Evolutionary conservation across 1,140 invertebrate species (phyloP).

Genomic region (Neodiprion virginianus): DNA sequence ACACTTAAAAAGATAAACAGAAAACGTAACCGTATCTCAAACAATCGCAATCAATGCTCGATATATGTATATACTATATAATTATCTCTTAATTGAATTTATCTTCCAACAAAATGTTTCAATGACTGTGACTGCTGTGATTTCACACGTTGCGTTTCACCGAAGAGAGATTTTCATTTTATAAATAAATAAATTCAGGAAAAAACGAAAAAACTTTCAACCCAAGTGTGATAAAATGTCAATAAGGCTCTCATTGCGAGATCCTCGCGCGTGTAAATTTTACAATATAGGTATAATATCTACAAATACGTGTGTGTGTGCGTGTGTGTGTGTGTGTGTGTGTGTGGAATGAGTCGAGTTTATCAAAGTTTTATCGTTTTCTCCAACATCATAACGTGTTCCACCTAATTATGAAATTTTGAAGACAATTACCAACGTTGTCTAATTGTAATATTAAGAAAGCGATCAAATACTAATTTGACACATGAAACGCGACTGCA

Average conservation of each 20-base stretch:
- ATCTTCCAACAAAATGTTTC: neutral
- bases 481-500: too few relatives aligned
- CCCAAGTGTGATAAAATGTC: neutral
- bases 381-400: neutral
- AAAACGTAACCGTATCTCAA: conserved; percentile 5
- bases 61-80: neutral
- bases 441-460: too few relatives aligned
- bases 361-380: neutral
- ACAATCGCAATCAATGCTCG: neutral
- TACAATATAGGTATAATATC: neutral
- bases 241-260: neutral
- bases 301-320: neutral
- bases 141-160: neutral
- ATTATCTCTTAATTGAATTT: neutral
- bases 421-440: too few relatives aligned
- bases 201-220: neutral
- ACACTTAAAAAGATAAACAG: conserved; percentile 6
- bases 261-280: neutral
- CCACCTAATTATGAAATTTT: neutral
- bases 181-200: neutral
- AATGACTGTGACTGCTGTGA: neutral
- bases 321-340: too few relatives aligned
- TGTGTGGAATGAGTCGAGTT: neutral
- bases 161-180: neutral
- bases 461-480: too few relatives aligned